Conservation (phyloP, 2,888 invertebrate species). For the Caenorhabditis sinica region DNA sequence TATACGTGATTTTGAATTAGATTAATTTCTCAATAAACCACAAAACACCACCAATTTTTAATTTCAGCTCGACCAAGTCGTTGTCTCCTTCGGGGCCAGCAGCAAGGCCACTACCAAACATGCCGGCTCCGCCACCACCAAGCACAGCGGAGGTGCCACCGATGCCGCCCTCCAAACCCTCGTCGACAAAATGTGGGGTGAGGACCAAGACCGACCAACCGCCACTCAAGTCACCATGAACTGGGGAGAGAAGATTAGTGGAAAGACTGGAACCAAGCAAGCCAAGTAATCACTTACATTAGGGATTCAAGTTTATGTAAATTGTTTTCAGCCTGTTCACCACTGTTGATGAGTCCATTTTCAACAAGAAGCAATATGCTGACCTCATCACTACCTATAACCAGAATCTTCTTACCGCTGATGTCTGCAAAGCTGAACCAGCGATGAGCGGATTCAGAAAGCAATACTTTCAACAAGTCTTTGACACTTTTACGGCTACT, state of each 20-base stretch:
- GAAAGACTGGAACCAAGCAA: constrained; percentile 67
- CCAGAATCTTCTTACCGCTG: constrained; percentile 76
- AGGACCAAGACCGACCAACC: constrained; percentile 78
- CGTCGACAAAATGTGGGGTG: constrained; percentile 77
- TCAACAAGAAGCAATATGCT: constrained; percentile 78
- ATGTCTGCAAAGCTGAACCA: constrained; percentile 79
- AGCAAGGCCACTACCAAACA: constrained; percentile 60
- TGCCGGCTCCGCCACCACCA: constrained; percentile 64
- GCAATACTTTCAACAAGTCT: constrained; percentile 72
- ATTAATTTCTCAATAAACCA: neutral
- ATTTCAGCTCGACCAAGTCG: constrained; percentile 59
- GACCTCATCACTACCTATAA: constrained; percentile 78
- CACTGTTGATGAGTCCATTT: constrained; percentile 78
- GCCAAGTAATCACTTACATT: constrained; percentile 46
- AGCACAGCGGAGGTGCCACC: constrained; percentile 38
- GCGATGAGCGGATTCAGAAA: constrained; percentile 76
- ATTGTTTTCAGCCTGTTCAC: constrained; percentile 74
- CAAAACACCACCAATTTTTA: neutral
- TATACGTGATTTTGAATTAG: no score
- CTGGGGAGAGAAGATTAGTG: constrained; percentile 77
- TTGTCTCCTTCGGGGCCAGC: constrained; percentile 49
- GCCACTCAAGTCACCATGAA: constrained; percentile 74
- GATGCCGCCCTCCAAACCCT: constrained; percentile 72
- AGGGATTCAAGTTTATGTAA: neutral
- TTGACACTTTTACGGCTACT: constrained; percentile 77